Evolutionary conservation across 2,888 invertebrate species (phyloP).

Genomic region (Calameuta pallipes): DNA sequence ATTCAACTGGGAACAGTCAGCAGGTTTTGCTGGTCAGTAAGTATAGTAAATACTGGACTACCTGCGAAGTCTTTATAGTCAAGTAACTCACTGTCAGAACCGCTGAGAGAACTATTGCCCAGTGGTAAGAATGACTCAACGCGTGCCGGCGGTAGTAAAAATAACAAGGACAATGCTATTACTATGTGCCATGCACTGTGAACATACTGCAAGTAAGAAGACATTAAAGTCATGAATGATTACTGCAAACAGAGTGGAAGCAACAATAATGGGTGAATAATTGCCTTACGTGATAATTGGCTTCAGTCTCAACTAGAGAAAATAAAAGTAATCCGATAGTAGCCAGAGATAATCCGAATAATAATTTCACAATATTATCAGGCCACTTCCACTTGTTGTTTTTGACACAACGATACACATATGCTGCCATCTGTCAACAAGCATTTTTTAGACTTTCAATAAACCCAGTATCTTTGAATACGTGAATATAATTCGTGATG

Average conservation of each 20-base stretch:
- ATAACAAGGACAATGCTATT: constrained; percentile 70
- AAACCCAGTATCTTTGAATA: neutral
- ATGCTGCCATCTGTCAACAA: constrained; percentile 45
- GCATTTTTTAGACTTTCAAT: constrained; percentile 9
- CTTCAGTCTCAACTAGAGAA: constrained; percentile 71
- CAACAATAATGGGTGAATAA: neutral
- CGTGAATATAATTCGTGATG: neutral
- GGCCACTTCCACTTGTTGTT: constrained; percentile 45
- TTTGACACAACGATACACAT: constrained; percentile 43
- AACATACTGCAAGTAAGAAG: constrained; percentile 65
- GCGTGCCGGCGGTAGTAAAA: constrained; percentile 67
- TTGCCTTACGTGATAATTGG: constrained; percentile 68
- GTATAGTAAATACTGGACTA: constrained; percentile 49
- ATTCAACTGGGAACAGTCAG: constrained; percentile 36
- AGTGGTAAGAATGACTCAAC: constrained; percentile 17
- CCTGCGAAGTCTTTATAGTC: constrained; percentile 42
- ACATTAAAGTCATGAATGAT: neutral
- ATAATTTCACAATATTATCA: constrained; percentile 45
- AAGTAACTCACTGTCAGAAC: constrained; percentile 45
- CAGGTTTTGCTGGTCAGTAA: constrained; percentile 33
- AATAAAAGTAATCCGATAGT: constrained; percentile 68
- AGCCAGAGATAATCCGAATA: constrained; percentile 68
- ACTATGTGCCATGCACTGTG: constrained; percentile 73
- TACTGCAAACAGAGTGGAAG: neutral
- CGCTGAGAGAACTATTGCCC: constrained; percentile 25